These are phyloP conservation scores for Naja naja DNA, from an alignment of 2,113 vertebrate genomes.

Conservation along the genomic window DNA sequence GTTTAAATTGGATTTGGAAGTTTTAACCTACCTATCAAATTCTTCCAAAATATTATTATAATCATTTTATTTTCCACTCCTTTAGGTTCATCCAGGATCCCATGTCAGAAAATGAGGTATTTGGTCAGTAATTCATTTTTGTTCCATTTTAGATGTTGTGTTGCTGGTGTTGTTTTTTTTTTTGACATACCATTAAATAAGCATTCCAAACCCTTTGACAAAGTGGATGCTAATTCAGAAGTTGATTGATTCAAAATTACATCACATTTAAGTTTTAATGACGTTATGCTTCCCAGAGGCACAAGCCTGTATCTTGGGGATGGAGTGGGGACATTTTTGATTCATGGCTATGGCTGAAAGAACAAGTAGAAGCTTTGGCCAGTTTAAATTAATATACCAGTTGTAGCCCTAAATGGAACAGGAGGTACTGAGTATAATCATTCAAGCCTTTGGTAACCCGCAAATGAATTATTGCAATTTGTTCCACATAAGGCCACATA, in stretches of 20 bases:
- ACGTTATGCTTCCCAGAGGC: background rate
- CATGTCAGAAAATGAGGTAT: conserved; percentile 80
- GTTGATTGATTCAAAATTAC: background rate
- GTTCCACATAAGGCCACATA: background rate
- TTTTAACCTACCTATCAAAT: background rate
- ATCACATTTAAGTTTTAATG: background rate
- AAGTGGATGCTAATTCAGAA: background rate
- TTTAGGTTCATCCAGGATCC: conserved; percentile 78
- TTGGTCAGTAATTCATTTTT: conserved; percentile 78
- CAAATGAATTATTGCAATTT: background rate
- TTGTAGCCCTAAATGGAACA: background rate
- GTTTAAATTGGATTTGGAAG: background rate
- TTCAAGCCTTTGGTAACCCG: background rate
- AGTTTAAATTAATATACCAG: background rate
- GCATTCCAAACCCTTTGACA: background rate
- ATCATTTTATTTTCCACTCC: conserved; percentile 49
- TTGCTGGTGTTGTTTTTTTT: conserved; percentile 1
- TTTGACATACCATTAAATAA: conserved; percentile 18
- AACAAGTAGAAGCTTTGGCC: background rate
- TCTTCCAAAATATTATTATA: conserved; percentile 32
- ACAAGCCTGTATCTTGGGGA: background rate
- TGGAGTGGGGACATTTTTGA: background rate
- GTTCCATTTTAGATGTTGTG: conserved; percentile 44
- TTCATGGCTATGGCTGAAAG: background rate
- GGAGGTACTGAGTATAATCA: background rate